Evolutionary conservation across 2,113 vertebrate species (phyloP).

Genomic region (Prionailurus bengalensis): DNA sequence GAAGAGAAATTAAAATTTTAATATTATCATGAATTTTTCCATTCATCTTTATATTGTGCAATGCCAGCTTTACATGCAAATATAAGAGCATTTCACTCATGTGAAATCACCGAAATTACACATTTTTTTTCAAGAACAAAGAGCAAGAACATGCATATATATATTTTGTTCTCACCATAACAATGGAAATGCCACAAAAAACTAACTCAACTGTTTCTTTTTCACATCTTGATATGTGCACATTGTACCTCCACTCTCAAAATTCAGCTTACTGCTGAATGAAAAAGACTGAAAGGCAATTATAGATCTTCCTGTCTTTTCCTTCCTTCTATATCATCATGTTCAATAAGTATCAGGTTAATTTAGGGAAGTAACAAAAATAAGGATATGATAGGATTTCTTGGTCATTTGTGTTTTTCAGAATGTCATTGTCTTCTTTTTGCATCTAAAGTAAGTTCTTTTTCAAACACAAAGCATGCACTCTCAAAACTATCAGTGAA

Average conservation of each 20-base stretch:
- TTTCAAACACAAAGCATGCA: neutral
- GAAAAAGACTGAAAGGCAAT: neutral
- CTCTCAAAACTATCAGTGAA: neutral
- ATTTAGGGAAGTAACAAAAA: neutral
- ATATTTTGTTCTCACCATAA: neutral
- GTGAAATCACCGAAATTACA: neutral
- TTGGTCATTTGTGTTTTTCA: neutral
- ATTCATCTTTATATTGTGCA: slow-evolving; percentile 4
- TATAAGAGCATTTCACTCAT: neutral
- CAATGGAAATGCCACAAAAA: neutral
- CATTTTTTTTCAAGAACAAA: neutral
- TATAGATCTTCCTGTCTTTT: neutral
- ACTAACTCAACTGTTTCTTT: neutral
- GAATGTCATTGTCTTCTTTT: neutral
- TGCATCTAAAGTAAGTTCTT: neutral
- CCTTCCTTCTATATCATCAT: neutral
- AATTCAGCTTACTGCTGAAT: neutral
- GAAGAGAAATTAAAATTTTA: neutral
- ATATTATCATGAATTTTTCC: neutral
- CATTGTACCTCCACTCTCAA: neutral
- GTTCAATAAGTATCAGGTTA: neutral
- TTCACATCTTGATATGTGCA: neutral
- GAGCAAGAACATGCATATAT: neutral
- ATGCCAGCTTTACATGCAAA: neutral
- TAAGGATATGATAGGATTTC: neutral